Base-by-base conservation (phyloP, 2,797 vertebrate genomes). In the Melanotaenia nigrans region DNA sequence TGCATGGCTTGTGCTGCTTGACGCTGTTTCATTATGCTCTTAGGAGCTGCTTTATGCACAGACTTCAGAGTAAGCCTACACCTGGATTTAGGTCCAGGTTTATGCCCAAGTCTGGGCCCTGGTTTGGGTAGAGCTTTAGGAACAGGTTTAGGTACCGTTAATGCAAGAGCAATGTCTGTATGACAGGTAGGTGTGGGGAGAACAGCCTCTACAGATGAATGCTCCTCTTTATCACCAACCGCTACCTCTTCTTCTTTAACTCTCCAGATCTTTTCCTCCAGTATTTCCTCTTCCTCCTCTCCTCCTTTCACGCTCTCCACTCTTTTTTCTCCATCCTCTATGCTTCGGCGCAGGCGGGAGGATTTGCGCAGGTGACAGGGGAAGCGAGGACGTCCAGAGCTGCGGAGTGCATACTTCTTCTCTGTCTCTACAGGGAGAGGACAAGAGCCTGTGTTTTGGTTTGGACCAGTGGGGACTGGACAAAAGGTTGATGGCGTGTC, bases 331-430 rank as follows among this genome's bases (percentile, higher is more conserved):
- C 65, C 90, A 11, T 94, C 93, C 47, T 95, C 95, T 33, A 90
- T 80, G 65, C 85, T 89, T 60, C 94, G 91, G 25, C 94, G 94
- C n/a, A 95, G 89, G 60, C 95, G 93, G 25, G 94, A 94, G 25
- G 95, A 95, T 85, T 95, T 95, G 86, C 97, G 95, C 84, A 97
- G 94, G 79, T 97, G 95, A 86, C 97, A 97, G 57, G 97, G 95
- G 75, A 98, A 97, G 83, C 97, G 97, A 86, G 97, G 96, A 79
- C 97, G 96, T 65, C 97, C 97, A 20, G 96, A 97, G 90, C 97
- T 96, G 79, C 97, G 95, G 75, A 98, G 94, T 55, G 97, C 96
- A 18, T 98, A 98, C 89, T 98, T 98, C 87, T 96, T 96, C 90
- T 97, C 97, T 70, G 95, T 95, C 80, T 98, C 96, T 0, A 92